Conservation (phyloP, 1,140 invertebrate genomes). For the Akabosia matsudoensis region DNA sequence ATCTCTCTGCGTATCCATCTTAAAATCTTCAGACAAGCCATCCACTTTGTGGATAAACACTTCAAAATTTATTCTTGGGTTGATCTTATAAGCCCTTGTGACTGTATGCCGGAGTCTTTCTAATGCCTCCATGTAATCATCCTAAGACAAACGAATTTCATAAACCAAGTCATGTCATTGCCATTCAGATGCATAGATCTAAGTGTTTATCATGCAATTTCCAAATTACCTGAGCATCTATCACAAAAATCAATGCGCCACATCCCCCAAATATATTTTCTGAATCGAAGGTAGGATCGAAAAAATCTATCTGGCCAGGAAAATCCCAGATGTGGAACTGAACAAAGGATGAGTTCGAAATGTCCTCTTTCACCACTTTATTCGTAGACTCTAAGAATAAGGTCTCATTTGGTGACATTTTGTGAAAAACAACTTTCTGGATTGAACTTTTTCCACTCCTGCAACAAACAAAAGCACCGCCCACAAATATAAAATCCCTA, state of each 20-base stretch:
- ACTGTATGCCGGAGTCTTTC: constrained; percentile 88
- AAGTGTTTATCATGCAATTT: no score
- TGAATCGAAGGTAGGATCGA: constrained; percentile 92
- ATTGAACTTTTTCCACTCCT: constrained; percentile 99
- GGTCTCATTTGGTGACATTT: constrained; percentile 99
- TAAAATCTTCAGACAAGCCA: constrained; percentile 95
- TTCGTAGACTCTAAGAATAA: constrained; percentile 98
- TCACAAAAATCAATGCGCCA: constrained; percentile 96
- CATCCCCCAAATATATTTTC: constrained; percentile 92
- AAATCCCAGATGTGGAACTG: constrained; percentile 91
- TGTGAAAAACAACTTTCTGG: constrained; percentile 99
- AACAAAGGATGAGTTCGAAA: constrained; percentile 67
- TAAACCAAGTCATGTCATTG: constrained; percentile 19
- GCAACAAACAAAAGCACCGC: constrained; percentile 49
- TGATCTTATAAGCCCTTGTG: constrained; percentile 92
- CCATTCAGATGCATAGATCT: no score
- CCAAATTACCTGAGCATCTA: constrained; percentile 95
- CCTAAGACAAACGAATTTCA: constrained; percentile 57
- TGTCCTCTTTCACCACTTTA: constrained; percentile 97
- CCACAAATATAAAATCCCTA: no score
- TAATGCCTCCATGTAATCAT: constrained; percentile 95
- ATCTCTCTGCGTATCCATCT: constrained; percentile 97
- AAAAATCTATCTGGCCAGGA: constrained; percentile 97
- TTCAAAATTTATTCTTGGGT: constrained; percentile 96
- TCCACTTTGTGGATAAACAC: constrained; percentile 98